Conservation (phyloP, 2,888 invertebrate genomes). For the Andrena bucephala region DNA sequence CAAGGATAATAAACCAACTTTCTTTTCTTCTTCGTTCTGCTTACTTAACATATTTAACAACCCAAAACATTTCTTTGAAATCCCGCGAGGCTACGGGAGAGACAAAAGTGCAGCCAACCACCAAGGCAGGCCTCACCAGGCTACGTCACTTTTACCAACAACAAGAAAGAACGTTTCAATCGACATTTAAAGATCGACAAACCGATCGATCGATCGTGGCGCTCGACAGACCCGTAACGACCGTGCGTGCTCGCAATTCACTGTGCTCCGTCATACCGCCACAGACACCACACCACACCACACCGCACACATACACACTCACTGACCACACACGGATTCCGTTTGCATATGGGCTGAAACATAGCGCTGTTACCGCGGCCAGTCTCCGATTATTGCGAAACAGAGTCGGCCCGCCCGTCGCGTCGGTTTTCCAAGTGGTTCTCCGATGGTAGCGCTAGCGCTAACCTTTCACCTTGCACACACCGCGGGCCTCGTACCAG, state of each 20-base stretch:
- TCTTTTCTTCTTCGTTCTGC: too few species aligned
- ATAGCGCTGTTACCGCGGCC: conserved; percentile 22
- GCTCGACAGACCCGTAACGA: conserved; percentile 44
- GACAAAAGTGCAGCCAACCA: not conserved
- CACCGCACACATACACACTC: not conserved
- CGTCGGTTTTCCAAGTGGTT: conserved; percentile 54
- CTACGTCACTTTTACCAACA: conserved; percentile 47
- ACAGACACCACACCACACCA: conserved; percentile 2
- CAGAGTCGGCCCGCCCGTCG: conserved; percentile 69
- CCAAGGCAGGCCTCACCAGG: conserved; percentile 19
- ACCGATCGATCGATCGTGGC: conserved; percentile 49
- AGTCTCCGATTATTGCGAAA: conserved; percentile 73
- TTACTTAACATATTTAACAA: too few species aligned
- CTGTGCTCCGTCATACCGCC: conserved; percentile 24
- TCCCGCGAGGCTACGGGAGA: not conserved
- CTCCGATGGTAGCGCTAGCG: conserved; percentile 64
- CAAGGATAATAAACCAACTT: too few species aligned
- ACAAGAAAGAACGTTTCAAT: conserved; percentile 62
- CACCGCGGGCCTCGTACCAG: conserved; percentile 19
- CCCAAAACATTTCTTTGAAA: not conserved
- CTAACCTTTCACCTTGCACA: conserved; percentile 74
- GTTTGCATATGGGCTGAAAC: conserved; percentile 38
- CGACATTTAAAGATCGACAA: conserved; percentile 54
- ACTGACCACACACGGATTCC: not conserved
- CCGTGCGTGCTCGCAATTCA: conserved; percentile 58